Base-by-base conservation (phyloP, 2,888 invertebrate species). In the Chrysolina haemoptera region DNA sequence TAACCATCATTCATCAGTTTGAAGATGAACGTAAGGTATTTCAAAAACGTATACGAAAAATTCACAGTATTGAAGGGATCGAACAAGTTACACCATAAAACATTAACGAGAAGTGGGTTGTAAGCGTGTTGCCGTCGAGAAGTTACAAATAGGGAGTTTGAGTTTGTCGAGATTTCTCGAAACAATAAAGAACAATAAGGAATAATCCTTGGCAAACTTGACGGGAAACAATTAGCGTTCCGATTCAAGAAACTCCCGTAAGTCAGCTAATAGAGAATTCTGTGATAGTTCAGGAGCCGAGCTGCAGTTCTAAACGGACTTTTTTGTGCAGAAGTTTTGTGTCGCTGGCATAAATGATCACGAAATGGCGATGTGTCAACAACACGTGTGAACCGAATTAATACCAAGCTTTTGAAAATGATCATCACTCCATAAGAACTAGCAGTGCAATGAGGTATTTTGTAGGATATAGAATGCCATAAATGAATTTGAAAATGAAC, bases 201-300 rank as follows among this genome's bases (percentile, higher is more conserved):
- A 50, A 16, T 50, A n/a, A 50, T 50, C 50, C 50, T 6, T n/a
- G 14, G 50, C 50, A 50, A 50, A 50, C 50, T 50, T 50, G 50
- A 50, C 50, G 50, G 50, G 50, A 16, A 50, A 50, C 50, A 50
- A 50, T 50, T 50, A 50, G 50, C 50, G 50, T 18, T 50, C 16
- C 50, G 50, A 50, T 50, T 6, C 50, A 16, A 50, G 50, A 50
- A 50, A 16, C 50, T 50, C 50, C 18, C 50, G 6, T 16, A 50
- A 18, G 50, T n/a, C 50, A 16, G 16, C 50, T 50, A 50, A 50
- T 50, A n/a, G 18, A n/a, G 50, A 18, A 50, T 18, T 50, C 6
- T 18, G 9, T 50, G 16, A 50, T 50, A 50, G 50, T 50, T n/a
- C 50, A 2, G 18, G 50, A 50, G 18, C 50, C 18, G 14, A 14